Conservation (phyloP, 1,140 invertebrate species). For the Ceratosolen solmsi region DNA sequence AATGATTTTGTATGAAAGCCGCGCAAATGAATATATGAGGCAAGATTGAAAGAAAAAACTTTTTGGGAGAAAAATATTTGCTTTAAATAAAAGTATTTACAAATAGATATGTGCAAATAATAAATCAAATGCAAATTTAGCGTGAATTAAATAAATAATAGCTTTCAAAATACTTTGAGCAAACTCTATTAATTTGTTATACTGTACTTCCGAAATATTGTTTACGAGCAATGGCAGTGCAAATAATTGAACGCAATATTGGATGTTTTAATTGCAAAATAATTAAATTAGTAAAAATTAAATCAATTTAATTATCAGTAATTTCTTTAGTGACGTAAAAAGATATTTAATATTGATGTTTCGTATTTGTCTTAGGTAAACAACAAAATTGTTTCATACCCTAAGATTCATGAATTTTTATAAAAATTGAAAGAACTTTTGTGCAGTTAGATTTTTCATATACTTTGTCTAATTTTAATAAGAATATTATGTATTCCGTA, state of each 20-base stretch:
- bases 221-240: neutral
- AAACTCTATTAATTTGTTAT: too few species aligned
- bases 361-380: too few species aligned
- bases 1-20: neutral
- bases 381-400: too few species aligned
- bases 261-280: constrained; percentile 16
- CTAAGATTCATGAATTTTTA: too few species aligned
- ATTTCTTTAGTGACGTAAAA: neutral
- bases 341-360: too few species aligned
- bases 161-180: too few species aligned
- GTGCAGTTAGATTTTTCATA: too few species aligned
- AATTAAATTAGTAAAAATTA: constrained; percentile 25
- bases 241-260: neutral
- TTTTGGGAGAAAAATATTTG: neutral
- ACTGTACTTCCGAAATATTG: too few species aligned
- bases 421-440: too few species aligned
- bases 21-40: neutral
- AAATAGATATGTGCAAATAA: neutral
- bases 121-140: neutral
- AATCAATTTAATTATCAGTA: neutral
- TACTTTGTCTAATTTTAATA: too few species aligned
- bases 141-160: too few species aligned
- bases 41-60: neutral
- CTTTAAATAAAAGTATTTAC: neutral
- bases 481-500: too few species aligned